Evolutionary conservation across 2,797 vertebrate species (phyloP).

Genomic region (Scomberomorus guttatus): DNA sequence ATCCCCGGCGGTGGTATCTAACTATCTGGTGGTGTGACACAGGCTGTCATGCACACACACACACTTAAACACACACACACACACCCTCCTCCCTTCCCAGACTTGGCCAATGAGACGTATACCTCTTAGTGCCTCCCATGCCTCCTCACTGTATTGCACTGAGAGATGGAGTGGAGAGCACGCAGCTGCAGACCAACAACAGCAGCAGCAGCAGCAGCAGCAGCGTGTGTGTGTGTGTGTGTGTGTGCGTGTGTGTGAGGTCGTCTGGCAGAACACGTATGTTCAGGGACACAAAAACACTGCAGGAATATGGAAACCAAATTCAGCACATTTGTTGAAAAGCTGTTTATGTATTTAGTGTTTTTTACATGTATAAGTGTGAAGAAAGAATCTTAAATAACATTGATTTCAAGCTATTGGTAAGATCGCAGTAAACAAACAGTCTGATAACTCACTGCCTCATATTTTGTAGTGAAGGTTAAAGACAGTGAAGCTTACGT

Average conservation of each 20-base stretch:
- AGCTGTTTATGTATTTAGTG: slow-evolving; percentile 48
- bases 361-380: slow-evolving; percentile 24
- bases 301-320: slow-evolving; percentile 47
- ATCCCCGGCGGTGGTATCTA: slow-evolving; percentile 72
- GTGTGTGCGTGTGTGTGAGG: slow-evolving; percentile 42
- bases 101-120: slow-evolving; percentile 71
- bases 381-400: neutral
- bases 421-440: too few relatives aligned
- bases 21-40: slow-evolving; percentile 70
- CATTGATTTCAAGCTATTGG: neutral
- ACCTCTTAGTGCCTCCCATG: slow-evolving; percentile 75
- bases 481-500: neutral
- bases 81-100: slow-evolving; percentile 2
- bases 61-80: slow-evolving; percentile 12
- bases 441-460: too few relatives aligned
- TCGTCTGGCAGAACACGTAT: slow-evolving; percentile 44
- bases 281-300: slow-evolving; percentile 65
- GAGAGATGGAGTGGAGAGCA: slow-evolving; percentile 66
- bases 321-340: slow-evolving; percentile 42
- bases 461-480: too few relatives aligned
- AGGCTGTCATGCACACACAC: slow-evolving; percentile 40
- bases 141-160: slow-evolving; percentile 59
- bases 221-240: slow-evolving; percentile 18
- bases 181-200: slow-evolving; percentile 71
- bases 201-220: slow-evolving; percentile 36